Base-by-base conservation (phyloP, 2,888 invertebrate genomes). In the Polydesmus complanatus region DNA sequence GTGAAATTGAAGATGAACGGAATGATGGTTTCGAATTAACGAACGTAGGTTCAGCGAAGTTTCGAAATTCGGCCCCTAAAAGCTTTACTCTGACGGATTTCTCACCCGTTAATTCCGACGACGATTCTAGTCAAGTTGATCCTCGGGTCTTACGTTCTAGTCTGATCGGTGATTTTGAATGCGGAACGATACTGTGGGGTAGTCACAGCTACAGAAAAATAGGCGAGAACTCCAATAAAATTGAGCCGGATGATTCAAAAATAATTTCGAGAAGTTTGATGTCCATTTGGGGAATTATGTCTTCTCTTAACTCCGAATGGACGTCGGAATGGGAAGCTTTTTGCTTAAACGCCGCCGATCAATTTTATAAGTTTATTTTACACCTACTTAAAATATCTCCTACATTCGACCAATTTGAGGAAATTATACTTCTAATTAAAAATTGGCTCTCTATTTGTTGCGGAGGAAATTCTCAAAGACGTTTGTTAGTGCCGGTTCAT, bases 301-400 rank as follows among this genome's bases (percentile, higher is more conserved):
- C 50, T 18, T 25, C 58, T 1, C 2, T n/a, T 14, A 48, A 22
- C 3, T 27, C 19, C 14, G 22, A 27, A n/a, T 57, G 58, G 58
- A 57, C 58, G 2, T 19, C 50, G 3, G 58, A 57, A 57, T 57
- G 58, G 58, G 58, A 57, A 50, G 26, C 19, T 1, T 3, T 18
- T 14, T 8, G 49, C 1, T 23, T 37, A 23, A 49, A 22, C 3
- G 22, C 19, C 5, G 23, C 58, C 19, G 58, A 22, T 2, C 50
- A 37, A n/a, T 25, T 50, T 11, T 25, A 50, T 14, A 57, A 57
- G 19, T 18, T 49, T 2, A 37, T 27, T 50, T 48, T 50, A 19
- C 19, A 19, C 25, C 25, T 21, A 21, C 5, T 22, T n/a, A 11
- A 3, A 51, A 8, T 14, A 51, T 8, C 19, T 51, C 5, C 3